These are phyloP conservation scores for Metopia argyrocephala DNA, from an alignment of 2,888 invertebrate species.

Conservation along the genomic window DNA sequence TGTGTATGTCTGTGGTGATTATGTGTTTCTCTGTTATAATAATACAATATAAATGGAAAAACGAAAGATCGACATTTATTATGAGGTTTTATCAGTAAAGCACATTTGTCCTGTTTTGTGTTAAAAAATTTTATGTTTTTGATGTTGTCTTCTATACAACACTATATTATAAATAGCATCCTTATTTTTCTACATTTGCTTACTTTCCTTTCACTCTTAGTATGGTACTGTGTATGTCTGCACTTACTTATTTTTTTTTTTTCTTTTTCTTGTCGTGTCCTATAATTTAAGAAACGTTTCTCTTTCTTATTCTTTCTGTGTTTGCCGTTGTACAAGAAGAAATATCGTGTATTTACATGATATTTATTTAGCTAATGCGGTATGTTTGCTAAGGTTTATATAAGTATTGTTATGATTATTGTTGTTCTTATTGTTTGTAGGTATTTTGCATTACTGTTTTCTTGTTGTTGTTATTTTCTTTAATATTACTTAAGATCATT, in stretches of 20 bases:
- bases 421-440: background rate
- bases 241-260: background rate
- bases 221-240: background rate
- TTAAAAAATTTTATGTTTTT: constrained; percentile 52
- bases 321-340: constrained; percentile 14
- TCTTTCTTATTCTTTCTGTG: constrained; percentile 18
- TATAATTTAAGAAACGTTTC: constrained; percentile 13
- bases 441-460: background rate
- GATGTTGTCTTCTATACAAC: constrained; percentile 33
- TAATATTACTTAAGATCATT: background rate
- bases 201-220: background rate
- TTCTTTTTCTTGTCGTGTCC: constrained; percentile 4
- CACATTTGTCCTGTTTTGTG: constrained; percentile 75
- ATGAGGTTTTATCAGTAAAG: constrained; percentile 77
- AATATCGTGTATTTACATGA: constrained; percentile 18
- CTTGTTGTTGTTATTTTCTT: background rate
- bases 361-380: constrained; percentile 14
- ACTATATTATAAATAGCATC: background rate
- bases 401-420: background rate
- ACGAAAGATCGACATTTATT: constrained; percentile 79
- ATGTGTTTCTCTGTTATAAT: constrained; percentile 49
- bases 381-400: constrained; percentile 15
- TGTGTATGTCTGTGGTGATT: background rate
- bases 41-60: constrained; percentile 78
- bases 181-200: background rate